Evolutionary conservation across 2,113 vertebrate species (phyloP), one percentile per base, ranked within the genome.

Genomic region (Prionailurus bengalensis): DNA sequence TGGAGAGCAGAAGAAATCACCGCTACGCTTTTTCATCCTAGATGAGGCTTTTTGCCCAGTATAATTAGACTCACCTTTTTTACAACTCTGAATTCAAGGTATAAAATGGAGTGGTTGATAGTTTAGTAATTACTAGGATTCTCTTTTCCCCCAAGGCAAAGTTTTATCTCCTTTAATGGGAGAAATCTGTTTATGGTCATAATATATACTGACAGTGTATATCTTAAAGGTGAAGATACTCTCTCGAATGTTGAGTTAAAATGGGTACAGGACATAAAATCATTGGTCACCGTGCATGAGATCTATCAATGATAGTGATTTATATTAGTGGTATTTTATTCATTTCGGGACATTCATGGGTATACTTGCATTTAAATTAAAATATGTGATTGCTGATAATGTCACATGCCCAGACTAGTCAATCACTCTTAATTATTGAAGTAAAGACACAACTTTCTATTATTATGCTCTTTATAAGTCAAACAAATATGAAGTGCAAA

Each of bases 401-500:
- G 71, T 95, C 81, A 63, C n/a, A n/a, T 14, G 6, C 31, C 33
- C 76, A 92, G 79, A 74, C 45, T 70, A 11, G 42, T 91, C 76
- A 51, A 68, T 85, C 63, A n/a, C 14, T 53, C 63, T 95, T 94
- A 97, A 94, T 97, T 97, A 96, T 89, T 95, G 96, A 96, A 96
- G 83, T 91, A 78, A 58, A 97, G 65, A 94, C 55, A 89, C 39
- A 91, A 70, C 80, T 96, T 94, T 84, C 81, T 94, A 89, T 97
- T 81, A 31, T 85, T 76, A n/a, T 87, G 48, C 58, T 93, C 79
- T 85, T 45, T 74, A 16, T 91, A 95, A 94, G 92, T 96, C 91
- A 91, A 95, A 96, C 82, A 93, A 95, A 95, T 97, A 98, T 86
- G 92, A 97, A 90, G 76, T 74, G 14, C 94, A 93, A 97, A 98